Evolutionary conservation across 2,888 invertebrate species (phyloP).

Genomic region (Hypena proboscidalis): DNA sequence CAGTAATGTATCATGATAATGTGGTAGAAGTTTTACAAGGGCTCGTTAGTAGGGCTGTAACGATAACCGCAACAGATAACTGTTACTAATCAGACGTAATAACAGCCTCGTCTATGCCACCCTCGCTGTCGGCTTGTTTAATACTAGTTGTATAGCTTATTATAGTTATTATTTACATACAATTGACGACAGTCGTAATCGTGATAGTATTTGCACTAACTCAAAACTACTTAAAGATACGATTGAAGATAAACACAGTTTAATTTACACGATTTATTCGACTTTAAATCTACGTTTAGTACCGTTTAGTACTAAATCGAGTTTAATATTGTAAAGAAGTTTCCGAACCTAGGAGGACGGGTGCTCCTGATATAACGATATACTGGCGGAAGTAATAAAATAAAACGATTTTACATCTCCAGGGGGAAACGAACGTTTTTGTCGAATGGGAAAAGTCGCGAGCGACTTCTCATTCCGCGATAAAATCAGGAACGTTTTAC

Average conservation of each 20-base stretch:
- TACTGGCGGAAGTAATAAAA: slow-evolving; percentile 84
- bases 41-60: slow-evolving; percentile 76
- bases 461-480: slow-evolving; percentile 83
- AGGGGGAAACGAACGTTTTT: slow-evolving; percentile 82
- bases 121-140: slow-evolving; percentile 18
- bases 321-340: slow-evolving; percentile 65
- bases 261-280: slow-evolving; percentile 24
- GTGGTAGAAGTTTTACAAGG: slow-evolving; percentile 77
- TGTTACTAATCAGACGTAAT: slow-evolving; percentile 81
- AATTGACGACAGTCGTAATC: slow-evolving; percentile 39
- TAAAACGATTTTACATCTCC: slow-evolving; percentile 85
- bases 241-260: slow-evolving; percentile 13
- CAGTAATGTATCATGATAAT: slow-evolving; percentile 72
- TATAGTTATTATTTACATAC: slow-evolving; percentile 12
- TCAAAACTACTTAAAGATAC: slow-evolving; percentile 8
- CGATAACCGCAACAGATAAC: slow-evolving; percentile 81
- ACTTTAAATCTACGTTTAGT: slow-evolving; percentile 37
- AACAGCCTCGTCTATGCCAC: slow-evolving; percentile 51
- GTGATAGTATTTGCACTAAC: slow-evolving; percentile 31
- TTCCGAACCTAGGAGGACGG: slow-evolving; percentile 63
- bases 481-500: slow-evolving; percentile 84
- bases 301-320: slow-evolving; percentile 33
- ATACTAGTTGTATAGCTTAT: slow-evolving; percentile 10
- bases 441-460: slow-evolving; percentile 82
- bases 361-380: slow-evolving; percentile 76